phyloP scores from a whole-genome alignment of 2,113 vertebrate genomes.

The Bucco capensis region DNA sequence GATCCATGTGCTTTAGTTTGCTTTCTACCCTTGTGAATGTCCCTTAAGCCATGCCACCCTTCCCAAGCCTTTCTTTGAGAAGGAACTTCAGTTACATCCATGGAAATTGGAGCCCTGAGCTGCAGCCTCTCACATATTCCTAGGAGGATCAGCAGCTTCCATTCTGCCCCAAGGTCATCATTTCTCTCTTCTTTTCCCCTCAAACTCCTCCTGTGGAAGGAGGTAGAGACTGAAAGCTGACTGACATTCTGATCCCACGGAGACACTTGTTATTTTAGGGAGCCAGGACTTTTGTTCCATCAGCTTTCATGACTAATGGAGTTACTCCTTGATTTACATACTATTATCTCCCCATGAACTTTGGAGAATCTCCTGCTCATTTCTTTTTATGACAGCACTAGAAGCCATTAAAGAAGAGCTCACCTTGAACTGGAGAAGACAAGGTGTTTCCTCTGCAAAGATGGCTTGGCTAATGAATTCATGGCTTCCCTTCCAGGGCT shows the following conservation, averaged over 20 bases:
- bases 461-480: constrained; percentile 18
- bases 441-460: constrained; percentile 20
- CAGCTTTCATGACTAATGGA: not conserved
- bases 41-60: not conserved
- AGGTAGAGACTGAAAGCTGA: not conserved
- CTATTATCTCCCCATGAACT: constrained; percentile 45
- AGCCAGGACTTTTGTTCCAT: not conserved
- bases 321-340: constrained; percentile 51
- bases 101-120: not conserved
- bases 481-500: not conserved
- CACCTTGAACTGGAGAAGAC: constrained; percentile 46
- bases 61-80: not conserved
- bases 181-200: not conserved
- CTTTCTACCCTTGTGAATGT: not conserved
- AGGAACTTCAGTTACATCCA: not conserved
- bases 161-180: not conserved
- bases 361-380: constrained; percentile 8
- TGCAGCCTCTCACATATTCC: not conserved
- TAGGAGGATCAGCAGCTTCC: not conserved
- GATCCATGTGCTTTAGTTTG: not conserved
- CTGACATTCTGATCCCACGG: not conserved
- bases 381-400: constrained; percentile 52
- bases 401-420: constrained; percentile 44
- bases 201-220: not conserved
- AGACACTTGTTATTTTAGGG: constrained; percentile 43